Evolutionary conservation across 2,888 invertebrate genomes (phyloP), one percentile per base, ranked within the genome.

Genomic region (Heliconius hortense): DNA sequence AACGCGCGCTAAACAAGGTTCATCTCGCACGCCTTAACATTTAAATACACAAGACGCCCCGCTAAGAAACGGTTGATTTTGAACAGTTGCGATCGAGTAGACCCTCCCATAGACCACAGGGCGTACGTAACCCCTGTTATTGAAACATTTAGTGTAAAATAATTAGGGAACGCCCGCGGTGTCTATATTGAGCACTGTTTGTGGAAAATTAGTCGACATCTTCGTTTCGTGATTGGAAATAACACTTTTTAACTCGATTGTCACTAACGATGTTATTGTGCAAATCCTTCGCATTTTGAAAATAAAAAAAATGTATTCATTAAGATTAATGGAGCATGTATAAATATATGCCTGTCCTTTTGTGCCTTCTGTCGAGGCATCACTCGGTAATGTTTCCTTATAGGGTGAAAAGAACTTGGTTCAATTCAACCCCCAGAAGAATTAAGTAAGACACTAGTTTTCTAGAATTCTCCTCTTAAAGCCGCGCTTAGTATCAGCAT

Each of bases 71-170:
- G 87, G 85, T 85, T 85, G 81, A 82, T 83, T 87, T 88, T 89
- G 87, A 90, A 83, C 82, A 84, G 82, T 84, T 83, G 85, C 81
- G 81, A 81, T 78, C 76, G 79, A 78, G 62, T 72, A 79, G 80
- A 78, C 83, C 84, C 83, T 84, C 82, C 81, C 79, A 71, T 79
- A 82, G 86, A 92, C 92, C 92, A 81, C 92, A 93, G 90, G 92
- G 91, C 90, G 91, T 88, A 75, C 84, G 87, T 88, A 87, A 87
- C 80, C 83, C 84, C 88, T 80, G 84, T 86, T 85, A 86, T 88
- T 88, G 87, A 84, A 86, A 84, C 82, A 82, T 84, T 86, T 84
- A 83, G 84, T 81, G 82, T 82, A 83, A 81, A 82, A 82, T 80
- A 79, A 81, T 82, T 81, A 59, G 60, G 72, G 79, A 77, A 80